Evolutionary conservation across 2,888 invertebrate genomes (phyloP).

Genomic region (Drosophila niveifrons): DNA sequence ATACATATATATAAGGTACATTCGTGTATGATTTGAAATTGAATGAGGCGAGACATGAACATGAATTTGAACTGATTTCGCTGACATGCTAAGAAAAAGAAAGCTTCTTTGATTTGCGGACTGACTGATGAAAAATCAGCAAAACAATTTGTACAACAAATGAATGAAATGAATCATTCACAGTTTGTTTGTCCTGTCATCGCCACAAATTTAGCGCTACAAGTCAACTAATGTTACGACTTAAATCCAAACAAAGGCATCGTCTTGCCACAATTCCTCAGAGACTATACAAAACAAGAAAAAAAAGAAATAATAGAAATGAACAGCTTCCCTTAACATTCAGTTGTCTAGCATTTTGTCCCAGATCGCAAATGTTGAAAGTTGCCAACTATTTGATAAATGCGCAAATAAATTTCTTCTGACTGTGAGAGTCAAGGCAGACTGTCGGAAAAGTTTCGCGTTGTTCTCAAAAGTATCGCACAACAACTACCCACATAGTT

Average conservation of each 20-base stretch:
- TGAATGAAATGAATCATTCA: slow-evolving; percentile 63
- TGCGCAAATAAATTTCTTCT: slow-evolving; percentile 33
- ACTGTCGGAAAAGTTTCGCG: slow-evolving; percentile 7
- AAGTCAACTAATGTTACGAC: slow-evolving; percentile 19
- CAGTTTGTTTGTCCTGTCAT: slow-evolving; percentile 51
- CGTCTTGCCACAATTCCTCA: slow-evolving; percentile 20
- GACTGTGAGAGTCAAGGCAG: slow-evolving; percentile 14
- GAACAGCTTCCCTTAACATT: slow-evolving; percentile 26
- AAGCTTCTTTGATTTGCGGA: slow-evolving; percentile 6
- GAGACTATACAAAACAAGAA: slow-evolving; percentile 32
- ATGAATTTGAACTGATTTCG: slow-evolving; percentile 33
- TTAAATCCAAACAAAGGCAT: slow-evolving; percentile 14
- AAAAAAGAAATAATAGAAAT: slow-evolving; percentile 25
- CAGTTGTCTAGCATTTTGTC: slow-evolving; percentile 15
- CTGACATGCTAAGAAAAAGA: slow-evolving; percentile 12
- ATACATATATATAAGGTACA: background rate
- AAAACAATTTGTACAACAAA: slow-evolving; percentile 43
- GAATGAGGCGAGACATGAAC: slow-evolving; percentile 47
- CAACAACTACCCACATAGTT: background rate
- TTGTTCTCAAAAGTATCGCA: background rate
- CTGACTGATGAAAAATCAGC: slow-evolving; percentile 21
- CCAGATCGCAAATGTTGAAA: slow-evolving; percentile 13
- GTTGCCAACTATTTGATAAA: slow-evolving; percentile 61
- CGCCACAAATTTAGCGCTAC: slow-evolving; percentile 30
- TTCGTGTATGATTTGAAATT: slow-evolving; percentile 19